Evolutionary conservation across 2,888 invertebrate species (phyloP), one percentile per base, ranked within the genome.

Genomic region (Eucriotettix oculatus): DNA sequence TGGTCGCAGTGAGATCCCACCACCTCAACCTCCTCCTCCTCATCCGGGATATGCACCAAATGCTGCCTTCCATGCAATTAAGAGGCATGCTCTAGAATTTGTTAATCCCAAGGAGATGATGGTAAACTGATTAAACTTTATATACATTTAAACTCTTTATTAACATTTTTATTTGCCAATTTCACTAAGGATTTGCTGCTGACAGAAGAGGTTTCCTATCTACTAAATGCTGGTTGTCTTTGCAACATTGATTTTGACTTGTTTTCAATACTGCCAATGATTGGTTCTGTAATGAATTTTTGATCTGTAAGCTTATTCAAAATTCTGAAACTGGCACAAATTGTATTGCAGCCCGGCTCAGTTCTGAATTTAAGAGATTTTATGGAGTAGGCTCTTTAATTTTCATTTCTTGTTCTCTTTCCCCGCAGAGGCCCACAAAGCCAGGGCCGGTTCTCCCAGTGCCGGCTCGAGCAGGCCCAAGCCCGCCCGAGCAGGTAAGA

Each of bases 31-130:
- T 64, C 76, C 80, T 55, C 78, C 81, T 42, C 82, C 83, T 66
- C 83, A 84, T 71, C 85, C 92, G n/a, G 93, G 92, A 12, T 95
- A 95, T 72, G 92, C 90, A 55, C 90, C 88, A 9, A 94, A 96
- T 72, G 98, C 99, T 12, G 99, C 99, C 5, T 80, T 94, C 65
- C 95, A 97, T 67, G 99, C 99, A 0, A 94, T 99, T 63, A 90
- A 94, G 72, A 84, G 98, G 66, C 98, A 98, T 73, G 91, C 96
- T 10, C 80, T 90, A 29, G 92, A 93, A 67, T 90, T 88, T 74
- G 84, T 91, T 66, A 91, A 91, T 75, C 87, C 90, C 1, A 87
- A 92, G 69, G 94, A 95, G 71, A 77, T 93, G 42, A 87, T 91
- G 84, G 90, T 63, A 56, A 63, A 59, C 60, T 48, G 48, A 43